These are phyloP conservation scores for Eumerus sabulonum DNA, from an alignment of 2,888 invertebrate genomes.

Conservation along the genomic window DNA sequence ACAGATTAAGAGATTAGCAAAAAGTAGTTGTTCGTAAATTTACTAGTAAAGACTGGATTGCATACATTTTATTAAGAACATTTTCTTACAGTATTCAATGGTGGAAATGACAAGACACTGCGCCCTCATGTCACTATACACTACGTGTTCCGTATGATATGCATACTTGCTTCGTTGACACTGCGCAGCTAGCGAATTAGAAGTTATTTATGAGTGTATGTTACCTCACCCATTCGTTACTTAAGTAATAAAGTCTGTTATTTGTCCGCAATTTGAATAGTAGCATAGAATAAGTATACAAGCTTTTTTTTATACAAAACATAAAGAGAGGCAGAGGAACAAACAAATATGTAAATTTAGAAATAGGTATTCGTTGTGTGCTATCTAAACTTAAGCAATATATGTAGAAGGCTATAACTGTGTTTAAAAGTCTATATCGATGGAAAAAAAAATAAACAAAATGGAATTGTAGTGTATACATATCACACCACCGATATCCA, in stretches of 20 bases:
- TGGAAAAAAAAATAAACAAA: constrained; percentile 9
- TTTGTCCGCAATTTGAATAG: constrained; percentile 63
- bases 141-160: no score
- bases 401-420: constrained; percentile 7
- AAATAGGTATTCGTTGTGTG: constrained; percentile 47
- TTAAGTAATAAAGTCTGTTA: constrained; percentile 57
- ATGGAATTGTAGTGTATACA: constrained; percentile 8
- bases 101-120: no score
- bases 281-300: no score
- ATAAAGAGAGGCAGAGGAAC: constrained; percentile 3
- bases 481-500: constrained; percentile 52
- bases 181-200: no score
- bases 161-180: no score
- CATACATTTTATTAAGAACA: no score
- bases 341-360: constrained; percentile 55
- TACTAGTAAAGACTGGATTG: no score
- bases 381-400: constrained; percentile 46
- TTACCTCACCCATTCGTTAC: constrained; percentile 58
- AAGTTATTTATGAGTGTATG: constrained; percentile 12
- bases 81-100: no score
- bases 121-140: no score
- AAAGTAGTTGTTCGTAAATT: no score
- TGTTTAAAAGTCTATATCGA: neutral
- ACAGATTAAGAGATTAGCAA: no score
- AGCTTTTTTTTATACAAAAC: no score